Conservation (phyloP, 2,797 vertebrate species). For the Thalassophryne amazonica region DNA sequence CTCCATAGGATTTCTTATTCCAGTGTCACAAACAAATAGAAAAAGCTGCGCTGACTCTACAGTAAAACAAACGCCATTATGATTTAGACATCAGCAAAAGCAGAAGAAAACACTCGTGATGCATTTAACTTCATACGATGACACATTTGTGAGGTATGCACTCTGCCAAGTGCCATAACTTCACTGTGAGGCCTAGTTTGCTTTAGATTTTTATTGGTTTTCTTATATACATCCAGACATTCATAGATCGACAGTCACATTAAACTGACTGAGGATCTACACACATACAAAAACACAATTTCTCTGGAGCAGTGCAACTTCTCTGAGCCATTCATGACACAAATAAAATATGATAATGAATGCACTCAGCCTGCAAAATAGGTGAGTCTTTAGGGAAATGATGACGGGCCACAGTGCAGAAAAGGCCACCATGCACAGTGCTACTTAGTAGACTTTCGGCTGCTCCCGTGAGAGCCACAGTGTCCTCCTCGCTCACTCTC, state of each 20-base stretch:
- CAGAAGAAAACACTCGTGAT: no score
- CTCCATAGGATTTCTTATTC: no score
- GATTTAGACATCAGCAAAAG: no score
- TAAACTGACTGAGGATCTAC: no score
- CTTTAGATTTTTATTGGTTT: constrained; percentile 1
- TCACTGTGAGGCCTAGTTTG: no score
- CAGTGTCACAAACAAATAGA: no score
- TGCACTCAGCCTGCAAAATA: constrained; percentile 60
- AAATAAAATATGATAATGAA: constrained; percentile 70
- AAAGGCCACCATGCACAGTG: constrained; percentile 34
- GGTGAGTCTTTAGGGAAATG: constrained; percentile 60
- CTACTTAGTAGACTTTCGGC: constrained; percentile 26
- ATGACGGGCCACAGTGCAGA: constrained; percentile 46
- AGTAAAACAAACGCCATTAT: no score
- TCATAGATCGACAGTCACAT: neutral
- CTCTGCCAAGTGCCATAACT: no score
- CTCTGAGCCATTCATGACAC: constrained; percentile 47
- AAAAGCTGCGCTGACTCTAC: no score
- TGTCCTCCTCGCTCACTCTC: constrained; percentile 36
- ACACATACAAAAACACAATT: constrained; percentile 7
- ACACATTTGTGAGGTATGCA: no score
- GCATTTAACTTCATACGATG: no score
- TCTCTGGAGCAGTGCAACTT: constrained; percentile 32
- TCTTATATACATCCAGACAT: constrained; percentile 1
- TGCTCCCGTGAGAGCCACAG: constrained; percentile 35